A percentile compares a stretch with the other conserved stretches of the same genome.
These are phyloP conservation scores for Cheilosia soror DNA, from an alignment of 2,888 invertebrate genomes.

Conservation along the genomic window DNA sequence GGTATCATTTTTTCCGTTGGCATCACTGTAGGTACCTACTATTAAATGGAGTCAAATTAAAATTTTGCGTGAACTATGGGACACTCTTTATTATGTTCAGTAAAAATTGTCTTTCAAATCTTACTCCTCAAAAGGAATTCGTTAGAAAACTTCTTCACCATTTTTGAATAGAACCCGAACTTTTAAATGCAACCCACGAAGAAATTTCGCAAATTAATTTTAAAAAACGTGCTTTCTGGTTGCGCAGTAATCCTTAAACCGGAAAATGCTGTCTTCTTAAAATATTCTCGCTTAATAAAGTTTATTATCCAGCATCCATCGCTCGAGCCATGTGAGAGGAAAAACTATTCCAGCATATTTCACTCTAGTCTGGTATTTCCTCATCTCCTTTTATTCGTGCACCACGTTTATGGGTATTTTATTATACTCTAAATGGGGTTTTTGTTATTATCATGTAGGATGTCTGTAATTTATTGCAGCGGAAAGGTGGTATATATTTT, in stretches of 20 bases:
- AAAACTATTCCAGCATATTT: slow-evolving; percentile 7
- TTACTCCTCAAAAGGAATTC: background rate
- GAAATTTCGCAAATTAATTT: slow-evolving; percentile 24
- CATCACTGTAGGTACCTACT: too few relatives aligned
- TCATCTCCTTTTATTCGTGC: slow-evolving; percentile 1
- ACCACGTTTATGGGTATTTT: slow-evolving; percentile 41
- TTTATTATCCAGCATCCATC: slow-evolving; percentile 17
- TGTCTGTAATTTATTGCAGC: slow-evolving; percentile 35
- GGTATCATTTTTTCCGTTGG: too few relatives aligned
- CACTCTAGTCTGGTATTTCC: background rate
- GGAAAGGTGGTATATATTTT: slow-evolving; percentile 24
- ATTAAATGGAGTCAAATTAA: too few relatives aligned
- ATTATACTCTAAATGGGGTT: slow-evolving; percentile 46
- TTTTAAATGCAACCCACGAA: background rate
- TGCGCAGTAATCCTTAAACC: slow-evolving; percentile 1
- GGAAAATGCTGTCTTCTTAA: slow-evolving; percentile 4
- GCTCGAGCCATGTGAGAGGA: background rate
- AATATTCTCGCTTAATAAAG: slow-evolving; percentile 19
- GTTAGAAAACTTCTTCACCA: background rate
- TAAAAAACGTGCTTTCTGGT: slow-evolving; percentile 14
- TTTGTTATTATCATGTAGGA: slow-evolving; percentile 48
- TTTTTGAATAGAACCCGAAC: background rate
- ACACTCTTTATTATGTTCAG: too few relatives aligned
- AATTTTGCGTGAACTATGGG: too few relatives aligned
- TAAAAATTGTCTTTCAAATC: background rate